A percentile compares a stretch with the other conserved stretches of the same genome.
These are phyloP conservation scores for Cottoperca gobio DNA, from an alignment of 2,797 vertebrate genomes.

Conservation along the genomic window DNA sequence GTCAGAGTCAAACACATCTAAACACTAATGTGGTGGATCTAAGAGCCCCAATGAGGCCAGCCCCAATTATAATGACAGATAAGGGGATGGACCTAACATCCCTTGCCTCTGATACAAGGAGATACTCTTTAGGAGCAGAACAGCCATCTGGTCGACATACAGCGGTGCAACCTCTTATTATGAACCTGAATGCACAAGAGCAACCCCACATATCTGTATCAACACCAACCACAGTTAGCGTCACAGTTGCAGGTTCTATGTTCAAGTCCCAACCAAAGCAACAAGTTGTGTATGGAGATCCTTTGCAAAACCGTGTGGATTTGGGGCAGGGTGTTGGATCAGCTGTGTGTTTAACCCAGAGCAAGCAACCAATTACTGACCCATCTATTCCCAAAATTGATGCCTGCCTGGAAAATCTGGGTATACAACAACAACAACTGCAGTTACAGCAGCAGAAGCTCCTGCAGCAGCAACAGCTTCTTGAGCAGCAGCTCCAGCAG, in stretches of 20 bases:
- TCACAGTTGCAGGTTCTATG: constrained; percentile 92
- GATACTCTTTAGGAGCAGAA: constrained; percentile 93
- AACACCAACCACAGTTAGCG: constrained; percentile 89
- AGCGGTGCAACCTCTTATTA: constrained; percentile 94
- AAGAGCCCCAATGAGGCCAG: constrained; percentile 90
- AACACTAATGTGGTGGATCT: constrained; percentile 91
- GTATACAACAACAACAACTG: constrained; percentile 87
- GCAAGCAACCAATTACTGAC: constrained; percentile 85
- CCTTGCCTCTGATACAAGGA: constrained; percentile 92
- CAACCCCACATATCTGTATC: constrained; percentile 90
- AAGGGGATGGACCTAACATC: constrained; percentile 99
- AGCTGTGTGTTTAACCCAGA: constrained; percentile 94
- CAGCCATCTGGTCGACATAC: constrained; percentile 90
- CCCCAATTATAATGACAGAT: constrained; percentile 98
- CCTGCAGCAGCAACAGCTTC: constrained; percentile 83
- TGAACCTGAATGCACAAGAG: constrained; percentile 97
- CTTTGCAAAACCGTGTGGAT: constrained; percentile 94
- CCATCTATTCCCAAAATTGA: constrained; percentile 86
- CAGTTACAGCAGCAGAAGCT: constrained; percentile 85
- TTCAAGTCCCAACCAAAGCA: constrained; percentile 93
- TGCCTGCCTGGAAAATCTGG: constrained; percentile 89
- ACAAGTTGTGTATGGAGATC: constrained; percentile 94
- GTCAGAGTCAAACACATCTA: constrained; percentile 86
- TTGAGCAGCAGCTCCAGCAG: constrained; percentile 87
- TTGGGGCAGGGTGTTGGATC: constrained; percentile 93